Percentiles rank a stretch among this genome's conserved stretches.
Conservation (phyloP, 2,888 invertebrate species). For the Folsomia candida region DNA sequence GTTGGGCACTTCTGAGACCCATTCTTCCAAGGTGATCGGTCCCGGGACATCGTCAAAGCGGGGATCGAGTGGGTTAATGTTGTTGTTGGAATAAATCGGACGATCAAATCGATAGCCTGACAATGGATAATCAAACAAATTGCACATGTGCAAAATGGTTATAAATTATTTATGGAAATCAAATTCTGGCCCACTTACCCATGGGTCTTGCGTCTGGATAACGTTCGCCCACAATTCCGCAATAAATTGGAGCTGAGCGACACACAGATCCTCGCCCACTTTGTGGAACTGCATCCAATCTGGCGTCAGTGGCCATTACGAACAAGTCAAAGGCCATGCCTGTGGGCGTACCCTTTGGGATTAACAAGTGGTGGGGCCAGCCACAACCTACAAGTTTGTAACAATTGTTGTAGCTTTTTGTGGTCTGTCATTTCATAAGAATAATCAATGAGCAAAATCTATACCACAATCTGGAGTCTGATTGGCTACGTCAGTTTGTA, state of each 20-base stretch:
- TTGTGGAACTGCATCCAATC: slow-evolving; percentile 23
- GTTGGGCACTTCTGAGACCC: slow-evolving; percentile 33
- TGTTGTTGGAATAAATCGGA: slow-evolving; percentile 7
- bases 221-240: slow-evolving; percentile 27
- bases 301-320: slow-evolving; percentile 33
- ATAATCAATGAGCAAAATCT: background rate
- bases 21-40: slow-evolving; percentile 31
- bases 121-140: too few relatives aligned
- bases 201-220: slow-evolving; percentile 42
- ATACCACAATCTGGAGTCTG: slow-evolving; percentile 26
- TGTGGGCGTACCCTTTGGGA: slow-evolving; percentile 67
- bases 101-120: slow-evolving; percentile 39
- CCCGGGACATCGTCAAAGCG: slow-evolving; percentile 26
- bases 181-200: too few relatives aligned
- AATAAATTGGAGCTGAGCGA: slow-evolving; percentile 33
- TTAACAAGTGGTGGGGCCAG: slow-evolving; percentile 83
- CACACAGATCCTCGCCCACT: slow-evolving; percentile 15
- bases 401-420: too few relatives aligned
- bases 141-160: too few relatives aligned
- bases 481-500: slow-evolving; percentile 61
- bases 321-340: slow-evolving; percentile 55
- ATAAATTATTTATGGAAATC: too few relatives aligned
- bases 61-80: slow-evolving; percentile 16
- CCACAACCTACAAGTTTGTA: too few relatives aligned
- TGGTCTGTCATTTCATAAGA: too few relatives aligned